phyloP scores from a whole-genome alignment of 2,113 vertebrate genomes.

The Verasper variegatus region DNA sequence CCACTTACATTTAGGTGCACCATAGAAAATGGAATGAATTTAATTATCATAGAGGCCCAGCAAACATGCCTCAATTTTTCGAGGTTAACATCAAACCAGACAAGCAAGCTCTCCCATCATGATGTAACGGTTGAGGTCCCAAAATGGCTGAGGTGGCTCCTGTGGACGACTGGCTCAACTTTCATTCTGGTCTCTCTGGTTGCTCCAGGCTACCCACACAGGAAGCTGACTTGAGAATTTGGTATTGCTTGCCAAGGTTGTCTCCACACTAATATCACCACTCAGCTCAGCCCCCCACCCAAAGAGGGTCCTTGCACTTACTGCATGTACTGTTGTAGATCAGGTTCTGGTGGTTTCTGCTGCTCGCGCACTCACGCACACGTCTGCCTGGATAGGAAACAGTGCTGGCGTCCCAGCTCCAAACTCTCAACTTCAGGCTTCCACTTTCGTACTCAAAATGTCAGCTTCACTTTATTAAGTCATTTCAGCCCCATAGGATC shows the following conservation, averaged over 20 bases:
- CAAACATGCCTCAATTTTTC: background rate
- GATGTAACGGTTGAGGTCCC: conserved; percentile 14
- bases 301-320: conserved; percentile 53
- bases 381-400: conserved; percentile 59
- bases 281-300: conserved; percentile 10
- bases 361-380: conserved; percentile 25
- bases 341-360: conserved; percentile 60
- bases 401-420: conserved; percentile 23
- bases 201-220: conserved; percentile 33
- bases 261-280: conserved; percentile 50
- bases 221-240: conserved; percentile 44
- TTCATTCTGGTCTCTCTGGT: conserved; percentile 35
- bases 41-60: conserved; percentile 15
- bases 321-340: conserved; percentile 52
- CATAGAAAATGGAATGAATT: conserved; percentile 2
- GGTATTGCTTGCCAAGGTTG: conserved; percentile 41
- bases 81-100: background rate
- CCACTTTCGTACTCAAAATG: conserved; percentile 64
- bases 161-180: conserved; percentile 27
- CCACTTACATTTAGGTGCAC: conserved; percentile 11
- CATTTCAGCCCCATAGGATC: conserved; percentile 47
- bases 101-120: background rate
- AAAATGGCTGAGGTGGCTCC: conserved; percentile 32
- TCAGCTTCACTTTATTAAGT: conserved; percentile 70
- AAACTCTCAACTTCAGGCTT: conserved; percentile 58